Evolutionary conservation across 2,113 vertebrate species (phyloP), one percentile per base, ranked within the genome.

Genomic region (Neomonachus schauinslandi): DNA sequence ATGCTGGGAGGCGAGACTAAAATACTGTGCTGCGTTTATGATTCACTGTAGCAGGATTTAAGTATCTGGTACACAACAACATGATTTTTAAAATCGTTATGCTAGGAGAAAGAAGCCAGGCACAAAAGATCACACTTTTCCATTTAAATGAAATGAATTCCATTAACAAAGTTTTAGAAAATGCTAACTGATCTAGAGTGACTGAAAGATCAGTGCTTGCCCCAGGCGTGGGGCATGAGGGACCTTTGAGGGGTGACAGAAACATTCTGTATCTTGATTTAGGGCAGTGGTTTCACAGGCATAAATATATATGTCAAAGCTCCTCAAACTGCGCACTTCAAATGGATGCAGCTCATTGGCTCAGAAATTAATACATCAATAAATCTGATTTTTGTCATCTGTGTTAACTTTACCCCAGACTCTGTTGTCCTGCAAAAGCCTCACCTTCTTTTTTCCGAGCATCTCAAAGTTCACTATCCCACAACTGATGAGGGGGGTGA

Each of bases 361-460:
- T 91, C 89, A 98, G 24, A 88, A 87, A 93, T 42, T 53, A 90
- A 90, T 24, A 36, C 19, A 36, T 86, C n/a, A 80, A 71, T n/a
- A 91, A 79, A 76, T 81, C 10, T 77, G 49, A 92, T 55, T 67
- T 67, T 69, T 76, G 7, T 24, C 81, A 88, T 28, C 4, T 67
- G 14, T 55, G 81, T 51, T 96, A 49, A 57, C 15, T 81, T 93
- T 16, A 91, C 53, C 46, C 63, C 26, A 63, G 31, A 49, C 7
- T 53, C 76, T 81, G 7, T 10, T 79, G 46, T 31, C 89, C 46
- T 79, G 26, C 9, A 92, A 83, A 83, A 90, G 59, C 80, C 63
- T 53, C 13, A 21, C 39, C 22, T 89, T 69, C 55, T 91, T 55
- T 85, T 76, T 65, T 11, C 39, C 22, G 61, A 91, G 24, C 24